Conservation (phyloP, 2,113 vertebrate species). For the Trogon surrucura region DNA sequence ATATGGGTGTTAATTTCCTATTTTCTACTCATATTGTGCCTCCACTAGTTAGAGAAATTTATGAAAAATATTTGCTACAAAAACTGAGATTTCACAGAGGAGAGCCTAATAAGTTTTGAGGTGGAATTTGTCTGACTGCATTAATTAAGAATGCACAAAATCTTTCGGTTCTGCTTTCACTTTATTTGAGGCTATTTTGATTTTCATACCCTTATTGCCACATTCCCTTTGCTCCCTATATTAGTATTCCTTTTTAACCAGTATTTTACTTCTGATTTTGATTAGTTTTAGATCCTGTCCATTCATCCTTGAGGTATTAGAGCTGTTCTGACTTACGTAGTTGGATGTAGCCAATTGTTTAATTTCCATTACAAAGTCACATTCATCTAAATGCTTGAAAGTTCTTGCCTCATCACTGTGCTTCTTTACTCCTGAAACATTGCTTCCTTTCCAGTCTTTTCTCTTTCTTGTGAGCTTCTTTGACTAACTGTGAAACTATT, state of each 20-base stretch:
- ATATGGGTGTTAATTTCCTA: neutral
- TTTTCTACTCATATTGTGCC: neutral
- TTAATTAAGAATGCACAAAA: neutral
- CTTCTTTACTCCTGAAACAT: neutral
- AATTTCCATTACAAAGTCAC: neutral
- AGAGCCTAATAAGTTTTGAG: neutral
- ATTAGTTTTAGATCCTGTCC: neutral
- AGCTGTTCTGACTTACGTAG: neutral
- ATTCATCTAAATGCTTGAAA: neutral
- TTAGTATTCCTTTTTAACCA: neutral
- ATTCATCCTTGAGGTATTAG: neutral
- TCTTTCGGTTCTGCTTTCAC: neutral
- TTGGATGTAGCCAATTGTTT: neutral
- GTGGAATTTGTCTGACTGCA: neutral
- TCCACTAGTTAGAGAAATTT: neutral
- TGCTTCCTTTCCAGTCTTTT: neutral
- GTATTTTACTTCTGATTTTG: neutral
- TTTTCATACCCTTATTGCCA: neutral
- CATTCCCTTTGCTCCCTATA: neutral
- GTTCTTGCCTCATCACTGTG: rapidly evolving
- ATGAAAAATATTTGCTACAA: neutral
- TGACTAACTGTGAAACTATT: neutral
- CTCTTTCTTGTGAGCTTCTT: neutral
- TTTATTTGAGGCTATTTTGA: neutral
- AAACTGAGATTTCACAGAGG: neutral